phyloP scores from a whole-genome alignment of 2,888 invertebrate species.

The Agrotis puta region DNA sequence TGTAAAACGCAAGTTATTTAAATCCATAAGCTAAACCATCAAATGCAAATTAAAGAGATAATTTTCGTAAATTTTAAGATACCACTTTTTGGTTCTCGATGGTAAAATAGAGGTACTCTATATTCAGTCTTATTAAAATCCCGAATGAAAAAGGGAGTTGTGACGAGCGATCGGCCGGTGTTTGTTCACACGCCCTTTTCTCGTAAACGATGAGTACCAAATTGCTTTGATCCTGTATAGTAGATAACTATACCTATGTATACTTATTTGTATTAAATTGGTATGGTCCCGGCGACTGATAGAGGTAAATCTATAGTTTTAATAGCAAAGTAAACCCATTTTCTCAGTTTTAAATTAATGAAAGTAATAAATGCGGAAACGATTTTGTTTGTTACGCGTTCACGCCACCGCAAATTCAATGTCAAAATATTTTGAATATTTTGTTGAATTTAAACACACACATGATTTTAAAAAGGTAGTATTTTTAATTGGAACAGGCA shows the following conservation, averaged over 20 bases:
- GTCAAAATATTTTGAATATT: no score
- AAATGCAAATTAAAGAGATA: no score
- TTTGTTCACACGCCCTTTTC: conserved; percentile 42
- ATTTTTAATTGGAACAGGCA: no score
- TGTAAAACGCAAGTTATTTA: no score
- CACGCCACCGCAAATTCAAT: no score
- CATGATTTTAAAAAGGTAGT: no score
- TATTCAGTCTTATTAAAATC: conserved; percentile 30
- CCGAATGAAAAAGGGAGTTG: conserved; percentile 22
- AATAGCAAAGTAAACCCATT: neutral
- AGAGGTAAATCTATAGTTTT: neutral
- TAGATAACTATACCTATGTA: neutral
- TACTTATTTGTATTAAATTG: conserved; percentile 2
- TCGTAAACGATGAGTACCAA: conserved; percentile 22
- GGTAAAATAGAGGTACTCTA: conserved; percentile 26
- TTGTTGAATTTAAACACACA: no score
- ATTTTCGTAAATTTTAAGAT: neutral
- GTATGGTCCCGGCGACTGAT: neutral
- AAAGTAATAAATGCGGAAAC: neutral
- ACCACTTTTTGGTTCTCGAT: neutral
- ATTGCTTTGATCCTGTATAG: conserved; percentile 35
- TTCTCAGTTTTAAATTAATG: neutral
- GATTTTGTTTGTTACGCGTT: no score
- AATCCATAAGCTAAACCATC: no score
- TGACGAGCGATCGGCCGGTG: neutral